Conservation (phyloP, 1,140 invertebrate genomes). For the Penaeus chinensis region DNA sequence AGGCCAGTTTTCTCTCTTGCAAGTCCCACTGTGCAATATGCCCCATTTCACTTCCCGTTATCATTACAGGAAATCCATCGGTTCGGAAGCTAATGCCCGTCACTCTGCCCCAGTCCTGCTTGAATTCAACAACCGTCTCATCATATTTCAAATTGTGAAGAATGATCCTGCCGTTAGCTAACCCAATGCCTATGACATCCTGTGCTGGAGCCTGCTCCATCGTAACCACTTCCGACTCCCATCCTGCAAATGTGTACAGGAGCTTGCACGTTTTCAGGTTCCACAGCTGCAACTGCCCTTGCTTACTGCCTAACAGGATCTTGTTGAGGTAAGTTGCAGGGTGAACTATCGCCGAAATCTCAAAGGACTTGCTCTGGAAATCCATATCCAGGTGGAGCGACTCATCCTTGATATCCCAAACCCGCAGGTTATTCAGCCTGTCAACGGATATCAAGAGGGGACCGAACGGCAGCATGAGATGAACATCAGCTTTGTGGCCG, state of each 20-base stretch:
- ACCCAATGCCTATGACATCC: slow-evolving; percentile 89
- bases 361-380: slow-evolving; percentile 80
- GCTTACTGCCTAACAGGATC: slow-evolving; percentile 89
- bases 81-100: slow-evolving; percentile 87
- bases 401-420: slow-evolving; percentile 88
- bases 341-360: slow-evolving; percentile 84
- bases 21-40: slow-evolving; percentile 95
- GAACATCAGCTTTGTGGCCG: slow-evolving; percentile 81
- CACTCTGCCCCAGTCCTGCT: slow-evolving; percentile 93
- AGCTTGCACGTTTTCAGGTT: slow-evolving; percentile 85
- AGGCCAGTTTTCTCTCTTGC: slow-evolving; percentile 82
- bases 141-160: slow-evolving; percentile 92
- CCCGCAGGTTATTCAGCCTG: slow-evolving; percentile 78
- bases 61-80: slow-evolving; percentile 88
- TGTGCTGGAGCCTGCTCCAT: slow-evolving; percentile 87
- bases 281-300: slow-evolving; percentile 90
- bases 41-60: slow-evolving; percentile 78
- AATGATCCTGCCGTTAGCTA: slow-evolving; percentile 84
- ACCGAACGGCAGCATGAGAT: slow-evolving; percentile 87
- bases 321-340: slow-evolving; percentile 95
- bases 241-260: slow-evolving; percentile 85
- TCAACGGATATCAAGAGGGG: slow-evolving; percentile 88
- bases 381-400: slow-evolving; percentile 69
- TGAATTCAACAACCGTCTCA: slow-evolving; percentile 85
- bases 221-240: slow-evolving; percentile 77